Evolutionary conservation across 1,140 invertebrate species (phyloP).

Genomic region (Sarcophaga peregrina): DNA sequence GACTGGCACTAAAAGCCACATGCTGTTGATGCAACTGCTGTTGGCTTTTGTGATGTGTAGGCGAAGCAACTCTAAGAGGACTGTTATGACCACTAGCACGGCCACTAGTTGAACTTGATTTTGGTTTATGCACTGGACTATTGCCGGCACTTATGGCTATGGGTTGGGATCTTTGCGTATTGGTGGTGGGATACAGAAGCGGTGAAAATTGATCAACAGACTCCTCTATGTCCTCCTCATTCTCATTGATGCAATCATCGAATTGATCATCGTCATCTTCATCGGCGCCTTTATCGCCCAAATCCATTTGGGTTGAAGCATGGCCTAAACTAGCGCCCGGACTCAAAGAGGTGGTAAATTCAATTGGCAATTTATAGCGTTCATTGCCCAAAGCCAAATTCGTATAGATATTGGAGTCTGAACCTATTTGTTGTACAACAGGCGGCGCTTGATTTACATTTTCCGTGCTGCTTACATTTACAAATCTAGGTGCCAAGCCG

Average conservation of each 20-base stretch:
- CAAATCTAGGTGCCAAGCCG: neutral
- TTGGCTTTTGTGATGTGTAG: neutral
- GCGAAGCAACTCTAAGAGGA: slow-evolving; percentile 26
- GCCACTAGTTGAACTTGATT: neutral
- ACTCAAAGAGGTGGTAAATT: slow-evolving; percentile 15
- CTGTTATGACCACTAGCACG: neutral
- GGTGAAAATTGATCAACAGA: slow-evolving; percentile 62
- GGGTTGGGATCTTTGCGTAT: slow-evolving; percentile 53
- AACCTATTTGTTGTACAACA: slow-evolving; percentile 32
- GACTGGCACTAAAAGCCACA: slow-evolving; percentile 58
- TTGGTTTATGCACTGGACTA: slow-evolving; percentile 56
- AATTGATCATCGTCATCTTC: slow-evolving; percentile 48
- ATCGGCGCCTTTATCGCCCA: neutral
- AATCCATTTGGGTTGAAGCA: neutral
- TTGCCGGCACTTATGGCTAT: slow-evolving; percentile 59
- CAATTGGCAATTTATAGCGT: slow-evolving; percentile 42
- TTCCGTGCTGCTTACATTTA: neutral
- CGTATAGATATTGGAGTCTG: slow-evolving; percentile 55
- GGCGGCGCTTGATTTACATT: neutral
- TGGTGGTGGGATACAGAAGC: slow-evolving; percentile 50
- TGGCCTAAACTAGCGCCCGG: slow-evolving; percentile 1
- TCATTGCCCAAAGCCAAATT: slow-evolving; percentile 47
- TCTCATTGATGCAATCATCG: slow-evolving; percentile 19
- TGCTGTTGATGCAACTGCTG: slow-evolving; percentile 13
- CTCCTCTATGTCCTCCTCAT: slow-evolving; percentile 51